Evolutionary conservation across 2,888 invertebrate genomes (phyloP).

Genomic region (Athetis lepigone): DNA sequence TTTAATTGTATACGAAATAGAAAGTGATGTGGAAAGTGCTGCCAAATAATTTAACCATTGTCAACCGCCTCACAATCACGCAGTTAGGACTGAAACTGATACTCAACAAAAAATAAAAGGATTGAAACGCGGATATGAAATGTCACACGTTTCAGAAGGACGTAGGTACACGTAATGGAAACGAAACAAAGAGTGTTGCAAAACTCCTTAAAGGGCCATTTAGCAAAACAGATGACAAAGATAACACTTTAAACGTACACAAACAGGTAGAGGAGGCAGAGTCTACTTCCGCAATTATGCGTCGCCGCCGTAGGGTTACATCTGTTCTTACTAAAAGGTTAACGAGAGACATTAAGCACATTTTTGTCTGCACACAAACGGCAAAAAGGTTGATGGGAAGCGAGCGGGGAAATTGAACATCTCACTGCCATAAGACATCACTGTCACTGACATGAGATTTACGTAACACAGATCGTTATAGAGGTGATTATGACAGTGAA

Average conservation of each 20-base stretch:
- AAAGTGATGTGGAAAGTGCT: conserved; percentile 54
- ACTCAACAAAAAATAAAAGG: conserved; percentile 21
- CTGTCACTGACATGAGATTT: conserved; percentile 58
- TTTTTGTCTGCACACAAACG: conserved; percentile 73
- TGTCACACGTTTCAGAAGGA: conserved; percentile 48
- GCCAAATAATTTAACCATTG: conserved; percentile 32
- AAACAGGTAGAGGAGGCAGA: conserved; percentile 57
- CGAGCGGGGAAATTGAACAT: conserved; percentile 69
- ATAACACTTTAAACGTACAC: conserved; percentile 64
- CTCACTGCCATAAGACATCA: conserved; percentile 46
- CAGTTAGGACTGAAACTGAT: conserved; percentile 13
- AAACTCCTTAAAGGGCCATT: conserved; percentile 64
- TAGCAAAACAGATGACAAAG: conserved; percentile 68
- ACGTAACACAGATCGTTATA: conserved; percentile 46
- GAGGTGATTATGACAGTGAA: conserved; percentile 29
- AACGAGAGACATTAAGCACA: conserved; percentile 77
- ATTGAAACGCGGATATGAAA: conserved; percentile 44
- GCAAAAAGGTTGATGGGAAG: conserved; percentile 75
- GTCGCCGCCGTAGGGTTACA: conserved; percentile 76
- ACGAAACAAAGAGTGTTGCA: conserved; percentile 62
- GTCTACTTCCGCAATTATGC: conserved; percentile 82
- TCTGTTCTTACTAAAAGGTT: conserved; percentile 82
- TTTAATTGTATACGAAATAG: conserved; percentile 52
- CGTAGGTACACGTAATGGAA: conserved; percentile 53
- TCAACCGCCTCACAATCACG: conserved; percentile 7